Evolutionary conservation across 2,113 vertebrate genomes (phyloP).

Genomic region (Pedionomus torquatus): DNA sequence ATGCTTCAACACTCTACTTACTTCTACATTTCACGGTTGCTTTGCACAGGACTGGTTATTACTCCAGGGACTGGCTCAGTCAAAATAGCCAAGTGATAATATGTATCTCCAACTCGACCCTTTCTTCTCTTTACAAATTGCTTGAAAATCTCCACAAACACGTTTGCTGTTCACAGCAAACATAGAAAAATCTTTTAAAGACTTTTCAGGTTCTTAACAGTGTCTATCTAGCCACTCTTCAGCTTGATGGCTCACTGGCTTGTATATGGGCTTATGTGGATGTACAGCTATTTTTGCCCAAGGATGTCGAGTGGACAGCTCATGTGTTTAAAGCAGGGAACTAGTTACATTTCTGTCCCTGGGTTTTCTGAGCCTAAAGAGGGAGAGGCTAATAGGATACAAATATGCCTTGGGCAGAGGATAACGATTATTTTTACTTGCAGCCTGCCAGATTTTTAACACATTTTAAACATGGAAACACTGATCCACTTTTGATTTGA

Average conservation of each 20-base stretch:
- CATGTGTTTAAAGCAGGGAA: background rate
- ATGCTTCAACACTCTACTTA: background rate
- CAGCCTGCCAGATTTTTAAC: background rate
- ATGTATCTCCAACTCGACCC: background rate
- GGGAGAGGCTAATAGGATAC: background rate
- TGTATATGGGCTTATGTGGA: background rate
- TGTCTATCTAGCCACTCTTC: background rate
- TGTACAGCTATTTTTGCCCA: background rate
- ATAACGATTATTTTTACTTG: background rate
- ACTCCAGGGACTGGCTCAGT: background rate
- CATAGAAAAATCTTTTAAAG: background rate
- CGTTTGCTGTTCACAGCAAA: background rate
- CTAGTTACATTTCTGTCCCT: background rate
- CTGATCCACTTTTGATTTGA: background rate
- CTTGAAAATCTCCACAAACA: background rate
- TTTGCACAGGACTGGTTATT: background rate
- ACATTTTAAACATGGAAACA: background rate
- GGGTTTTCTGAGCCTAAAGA: background rate
- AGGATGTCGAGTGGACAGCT: background rate
- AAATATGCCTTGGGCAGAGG: accelerated
- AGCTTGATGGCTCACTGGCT: background rate
- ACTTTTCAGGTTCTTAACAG: background rate
- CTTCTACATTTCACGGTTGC: background rate
- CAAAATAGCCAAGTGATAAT: background rate
- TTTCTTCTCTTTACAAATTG: background rate